Percentiles rank a stretch among this genome's conserved stretches.
Evolutionary conservation across 1,140 invertebrate genomes (phyloP).

Genomic region (Ips typographus): DNA sequence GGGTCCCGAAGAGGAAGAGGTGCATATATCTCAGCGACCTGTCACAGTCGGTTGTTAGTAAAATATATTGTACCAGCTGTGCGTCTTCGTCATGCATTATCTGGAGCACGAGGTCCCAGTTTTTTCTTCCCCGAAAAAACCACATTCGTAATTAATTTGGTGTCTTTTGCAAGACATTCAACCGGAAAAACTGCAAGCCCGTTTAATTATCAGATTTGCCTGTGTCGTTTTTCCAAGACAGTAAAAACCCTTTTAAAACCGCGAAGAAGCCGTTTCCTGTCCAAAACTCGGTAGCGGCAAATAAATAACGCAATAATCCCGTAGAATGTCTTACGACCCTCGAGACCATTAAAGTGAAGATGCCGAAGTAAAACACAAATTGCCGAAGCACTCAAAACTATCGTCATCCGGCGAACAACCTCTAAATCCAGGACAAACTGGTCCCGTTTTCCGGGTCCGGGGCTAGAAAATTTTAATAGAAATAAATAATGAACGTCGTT

Average conservation of each 20-base stretch:
- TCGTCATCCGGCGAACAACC: slow-evolving; percentile 11
- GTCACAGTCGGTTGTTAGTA: slow-evolving; percentile 26
- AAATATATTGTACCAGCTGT: slow-evolving; percentile 28
- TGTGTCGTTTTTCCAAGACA: no score
- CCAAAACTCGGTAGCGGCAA: not conserved
- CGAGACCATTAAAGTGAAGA: slow-evolving; percentile 3
- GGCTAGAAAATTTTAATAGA: slow-evolving; percentile 32
- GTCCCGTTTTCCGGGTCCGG: slow-evolving; percentile 8
- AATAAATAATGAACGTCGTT: slow-evolving; percentile 32
- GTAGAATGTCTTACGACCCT: not conserved
- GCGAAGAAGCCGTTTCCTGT: no score
- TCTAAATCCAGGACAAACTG: slow-evolving; percentile 26
- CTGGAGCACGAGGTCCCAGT: slow-evolving; percentile 7
- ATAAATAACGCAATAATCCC: slow-evolving; percentile 5
- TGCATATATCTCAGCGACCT: slow-evolving; percentile 24
- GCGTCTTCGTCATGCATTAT: slow-evolving; percentile 31
- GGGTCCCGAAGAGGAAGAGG: slow-evolving; percentile 21
- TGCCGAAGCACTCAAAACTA: slow-evolving; percentile 5
- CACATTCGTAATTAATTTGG: slow-evolving; percentile 19
- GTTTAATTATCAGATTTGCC: no score
- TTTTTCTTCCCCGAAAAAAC: slow-evolving; percentile 15
- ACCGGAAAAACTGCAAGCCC: slow-evolving; percentile 4
- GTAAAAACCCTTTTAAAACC: no score
- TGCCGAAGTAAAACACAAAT: not conserved
- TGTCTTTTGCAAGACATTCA: slow-evolving; percentile 19